Conservation (phyloP, 2,113 vertebrate genomes). For the Xiphias gladius region DNA sequence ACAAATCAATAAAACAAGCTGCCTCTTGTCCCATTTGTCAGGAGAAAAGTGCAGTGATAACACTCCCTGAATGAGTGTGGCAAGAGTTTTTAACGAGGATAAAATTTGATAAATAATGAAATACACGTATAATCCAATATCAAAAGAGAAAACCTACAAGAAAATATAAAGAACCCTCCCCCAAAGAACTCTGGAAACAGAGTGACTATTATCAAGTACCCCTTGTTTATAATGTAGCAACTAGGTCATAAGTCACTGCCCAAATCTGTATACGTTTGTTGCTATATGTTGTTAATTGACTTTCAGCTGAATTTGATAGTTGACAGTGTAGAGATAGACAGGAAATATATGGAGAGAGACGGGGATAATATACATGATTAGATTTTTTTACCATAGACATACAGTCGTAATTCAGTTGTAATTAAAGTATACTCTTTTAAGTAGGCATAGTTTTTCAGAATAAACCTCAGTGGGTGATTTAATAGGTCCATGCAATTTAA, state of each 20-base stretch:
- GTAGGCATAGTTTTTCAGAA: background rate
- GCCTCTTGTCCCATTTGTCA: slow-evolving; percentile 37
- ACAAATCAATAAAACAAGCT: slow-evolving; percentile 43
- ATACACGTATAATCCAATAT: background rate
- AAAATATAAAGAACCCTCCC: no score
- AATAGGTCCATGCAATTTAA: background rate
- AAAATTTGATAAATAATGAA: slow-evolving; percentile 4
- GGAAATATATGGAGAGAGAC: background rate
- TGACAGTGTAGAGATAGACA: background rate
- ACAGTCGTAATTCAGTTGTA: background rate
- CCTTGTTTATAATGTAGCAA: background rate
- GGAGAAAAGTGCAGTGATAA: slow-evolving; percentile 6
- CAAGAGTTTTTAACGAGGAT: slow-evolving; percentile 9
- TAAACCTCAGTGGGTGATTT: background rate
- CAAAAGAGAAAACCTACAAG: background rate
- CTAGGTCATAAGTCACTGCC: background rate
- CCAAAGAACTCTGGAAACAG: no score
- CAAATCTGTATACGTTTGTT: background rate
- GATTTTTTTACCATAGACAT: background rate
- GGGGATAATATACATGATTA: background rate
- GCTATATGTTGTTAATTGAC: background rate
- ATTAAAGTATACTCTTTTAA: background rate
- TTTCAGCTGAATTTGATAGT: background rate
- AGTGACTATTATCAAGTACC: background rate
- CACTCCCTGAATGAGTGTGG: background rate